phyloP scores from a whole-genome alignment of 2,113 vertebrate genomes.

The Cairina moschata region DNA sequence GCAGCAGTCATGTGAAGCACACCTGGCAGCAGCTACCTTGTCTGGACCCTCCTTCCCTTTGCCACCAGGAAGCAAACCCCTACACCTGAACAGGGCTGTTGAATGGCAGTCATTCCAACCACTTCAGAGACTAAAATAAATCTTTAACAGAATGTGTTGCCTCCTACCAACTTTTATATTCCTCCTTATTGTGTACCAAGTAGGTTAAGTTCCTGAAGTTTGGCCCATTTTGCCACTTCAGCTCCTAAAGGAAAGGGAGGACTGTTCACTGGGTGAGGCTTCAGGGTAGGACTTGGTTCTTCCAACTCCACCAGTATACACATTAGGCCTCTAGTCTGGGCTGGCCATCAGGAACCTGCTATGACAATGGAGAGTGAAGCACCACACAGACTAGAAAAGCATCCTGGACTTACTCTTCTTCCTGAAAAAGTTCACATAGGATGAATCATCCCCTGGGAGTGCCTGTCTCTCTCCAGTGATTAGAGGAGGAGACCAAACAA shows the following conservation, averaged over 20 bases:
- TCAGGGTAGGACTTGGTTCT: neutral
- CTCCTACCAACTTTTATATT: neutral
- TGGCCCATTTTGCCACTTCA: neutral
- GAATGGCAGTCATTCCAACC: neutral
- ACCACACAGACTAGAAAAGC: neutral
- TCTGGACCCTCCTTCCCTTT: neutral
- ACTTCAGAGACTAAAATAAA: neutral
- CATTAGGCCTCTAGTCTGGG: neutral
- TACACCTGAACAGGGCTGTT: neutral
- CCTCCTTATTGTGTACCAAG: neutral
- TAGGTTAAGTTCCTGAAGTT: neutral
- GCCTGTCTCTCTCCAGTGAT: neutral
- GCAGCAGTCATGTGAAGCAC: neutral
- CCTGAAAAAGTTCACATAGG: neutral
- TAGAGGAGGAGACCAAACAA: neutral
- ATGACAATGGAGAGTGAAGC: neutral
- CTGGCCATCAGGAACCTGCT: fast-evolving
- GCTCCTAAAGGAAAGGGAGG: neutral
- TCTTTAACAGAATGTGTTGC: neutral
- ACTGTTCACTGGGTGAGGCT: neutral
- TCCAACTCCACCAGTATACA: neutral
- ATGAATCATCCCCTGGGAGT: neutral
- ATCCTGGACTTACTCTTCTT: neutral
- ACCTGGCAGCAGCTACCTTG: fast-evolving
- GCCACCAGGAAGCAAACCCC: neutral